phyloP scores from a whole-genome alignment of 30 jellyfish, hydroid and myxozoan genomes.

The Aurelia coerulea region DNA sequence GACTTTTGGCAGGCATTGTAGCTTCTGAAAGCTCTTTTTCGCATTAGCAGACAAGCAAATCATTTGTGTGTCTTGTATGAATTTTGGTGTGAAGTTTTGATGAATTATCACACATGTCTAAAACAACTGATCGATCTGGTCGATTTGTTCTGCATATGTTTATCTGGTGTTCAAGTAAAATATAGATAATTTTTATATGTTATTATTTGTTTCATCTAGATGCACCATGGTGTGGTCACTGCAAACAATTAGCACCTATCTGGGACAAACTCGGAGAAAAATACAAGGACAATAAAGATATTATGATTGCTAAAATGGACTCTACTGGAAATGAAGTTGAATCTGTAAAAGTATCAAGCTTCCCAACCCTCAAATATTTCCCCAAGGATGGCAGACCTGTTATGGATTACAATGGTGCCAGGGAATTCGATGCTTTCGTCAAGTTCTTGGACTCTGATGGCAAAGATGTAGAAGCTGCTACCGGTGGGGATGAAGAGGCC shows the following conservation, averaged over 20 bases:
- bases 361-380: constrained; percentile 97
- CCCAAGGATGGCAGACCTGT: constrained; percentile 90
- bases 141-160: too few species aligned
- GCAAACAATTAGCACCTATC: constrained; percentile 97
- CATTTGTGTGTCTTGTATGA: too few species aligned
- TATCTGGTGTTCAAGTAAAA: too few species aligned
- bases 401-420: constrained; percentile 97
- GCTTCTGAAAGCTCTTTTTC: too few species aligned
- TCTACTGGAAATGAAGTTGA: constrained; percentile 98
- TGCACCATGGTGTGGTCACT: constrained; percentile 99
- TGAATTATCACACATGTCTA: too few species aligned
- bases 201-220: constrained; percentile 28
- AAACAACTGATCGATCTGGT: too few species aligned
- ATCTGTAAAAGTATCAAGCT: constrained; percentile 94
- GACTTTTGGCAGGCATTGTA: too few species aligned
- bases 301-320: constrained; percentile 98
- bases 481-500: constrained; percentile 67
- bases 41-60: too few species aligned
- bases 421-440: constrained; percentile 92
- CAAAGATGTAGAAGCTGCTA: constrained; percentile 70
- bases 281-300: constrained; percentile 82
- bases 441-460: constrained; percentile 98
- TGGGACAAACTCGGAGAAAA: constrained; percentile 99
- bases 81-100: too few species aligned
- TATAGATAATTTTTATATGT: too few species aligned